Conservation (phyloP, 1,140 invertebrate species). For the Trachymyrmex septentrionalis region DNA sequence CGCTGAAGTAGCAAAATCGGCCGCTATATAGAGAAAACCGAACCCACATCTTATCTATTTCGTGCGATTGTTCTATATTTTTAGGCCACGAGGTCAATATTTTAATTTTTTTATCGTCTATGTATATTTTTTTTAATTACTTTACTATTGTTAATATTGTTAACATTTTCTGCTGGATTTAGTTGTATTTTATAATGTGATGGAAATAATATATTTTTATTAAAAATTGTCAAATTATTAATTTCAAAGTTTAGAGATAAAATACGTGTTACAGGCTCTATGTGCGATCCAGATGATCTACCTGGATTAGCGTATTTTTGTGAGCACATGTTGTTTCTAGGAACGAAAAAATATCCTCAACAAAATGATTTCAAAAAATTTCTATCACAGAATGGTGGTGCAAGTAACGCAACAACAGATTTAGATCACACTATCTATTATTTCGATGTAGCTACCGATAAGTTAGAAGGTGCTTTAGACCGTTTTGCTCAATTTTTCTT, state of each 20-base stretch:
- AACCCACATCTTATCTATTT: no score
- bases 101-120: background rate
- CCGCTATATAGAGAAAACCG: no score
- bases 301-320: constrained; percentile 98
- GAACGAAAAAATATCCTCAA: constrained; percentile 97
- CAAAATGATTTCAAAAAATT: constrained; percentile 98
- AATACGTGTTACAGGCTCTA: constrained; percentile 88
- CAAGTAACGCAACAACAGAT: constrained; percentile 95
- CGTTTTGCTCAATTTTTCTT: constrained; percentile 99
- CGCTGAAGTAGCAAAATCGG: no score
- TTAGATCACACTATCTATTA: constrained; percentile 97
- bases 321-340: constrained; percentile 99
- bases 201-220: background rate
- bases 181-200: background rate
- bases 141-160: background rate
- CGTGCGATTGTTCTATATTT: no score
- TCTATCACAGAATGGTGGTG: constrained; percentile 95
- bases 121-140: background rate
- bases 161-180: background rate
- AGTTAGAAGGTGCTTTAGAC: constrained; percentile 93
- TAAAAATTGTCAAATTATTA: background rate
- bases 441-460: constrained; percentile 96
- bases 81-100: background rate
- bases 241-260: background rate
- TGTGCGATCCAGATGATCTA: constrained; percentile 95